These are phyloP conservation scores for Eueides isabella DNA, from an alignment of 1,140 invertebrate species.

Conservation along the genomic window DNA sequence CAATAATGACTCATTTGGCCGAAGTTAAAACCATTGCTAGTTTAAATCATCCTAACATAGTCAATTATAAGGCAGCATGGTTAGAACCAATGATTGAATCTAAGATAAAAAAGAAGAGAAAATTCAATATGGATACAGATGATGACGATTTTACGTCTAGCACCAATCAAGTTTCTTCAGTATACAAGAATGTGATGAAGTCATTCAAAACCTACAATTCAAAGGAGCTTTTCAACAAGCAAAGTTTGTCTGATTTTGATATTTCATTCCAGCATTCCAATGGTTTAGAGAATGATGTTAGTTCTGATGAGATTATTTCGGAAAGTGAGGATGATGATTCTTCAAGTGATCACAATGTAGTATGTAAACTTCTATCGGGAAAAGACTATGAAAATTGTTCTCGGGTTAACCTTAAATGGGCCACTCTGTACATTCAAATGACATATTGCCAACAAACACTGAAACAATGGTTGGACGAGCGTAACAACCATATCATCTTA, in stretches of 20 bases:
- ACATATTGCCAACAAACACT: constrained; percentile 89
- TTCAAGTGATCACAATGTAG: constrained; percentile 54
- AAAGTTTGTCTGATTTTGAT: constrained; percentile 68
- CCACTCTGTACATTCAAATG: constrained; percentile 92
- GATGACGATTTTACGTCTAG: constrained; percentile 60
- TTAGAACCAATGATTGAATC: constrained; percentile 84
- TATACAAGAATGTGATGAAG: constrained; percentile 65
- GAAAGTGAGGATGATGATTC: constrained; percentile 64
- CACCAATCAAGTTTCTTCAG: constrained; percentile 58
- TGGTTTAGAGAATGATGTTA: constrained; percentile 54
- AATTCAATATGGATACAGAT: constrained; percentile 66
- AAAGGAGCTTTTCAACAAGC: constrained; percentile 61
- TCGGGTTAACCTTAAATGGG: constrained; percentile 82
- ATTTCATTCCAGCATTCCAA: constrained; percentile 70
- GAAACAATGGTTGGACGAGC: constrained; percentile 86
- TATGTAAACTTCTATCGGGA: constrained; percentile 58
- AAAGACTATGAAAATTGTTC: constrained; percentile 72
- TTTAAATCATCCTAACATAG: constrained; percentile 91
- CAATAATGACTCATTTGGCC: constrained; percentile 84
- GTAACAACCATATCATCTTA: constrained; percentile 76
- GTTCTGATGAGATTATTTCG: constrained; percentile 56
- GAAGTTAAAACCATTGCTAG: constrained; percentile 92
- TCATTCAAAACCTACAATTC: constrained; percentile 78
- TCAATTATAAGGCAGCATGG: constrained; percentile 93
- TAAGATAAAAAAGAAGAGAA: constrained; percentile 62